Evolutionary conservation across 64 coral and sea anemone genomes (phyloP).

Genomic region (Pocillopora damicornis): DNA sequence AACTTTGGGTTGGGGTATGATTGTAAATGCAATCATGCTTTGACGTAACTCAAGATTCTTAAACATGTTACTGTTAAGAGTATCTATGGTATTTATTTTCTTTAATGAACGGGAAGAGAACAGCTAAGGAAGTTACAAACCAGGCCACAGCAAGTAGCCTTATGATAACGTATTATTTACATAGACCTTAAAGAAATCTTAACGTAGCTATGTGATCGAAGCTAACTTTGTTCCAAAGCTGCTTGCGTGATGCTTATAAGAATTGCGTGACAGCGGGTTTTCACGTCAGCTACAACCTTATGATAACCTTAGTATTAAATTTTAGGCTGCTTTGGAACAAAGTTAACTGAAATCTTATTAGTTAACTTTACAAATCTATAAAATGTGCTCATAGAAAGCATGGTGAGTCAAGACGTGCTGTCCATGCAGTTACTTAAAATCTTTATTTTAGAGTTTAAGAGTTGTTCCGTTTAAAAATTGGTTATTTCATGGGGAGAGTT

Average conservation of each 20-base stretch:
- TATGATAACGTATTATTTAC: conserved; percentile 9
- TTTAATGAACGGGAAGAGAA: not conserved
- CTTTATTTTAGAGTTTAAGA: not conserved
- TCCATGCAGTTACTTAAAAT: not conserved
- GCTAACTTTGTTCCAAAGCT: not conserved
- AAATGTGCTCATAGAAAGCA: not conserved
- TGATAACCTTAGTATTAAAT: not conserved
- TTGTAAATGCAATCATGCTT: not conserved
- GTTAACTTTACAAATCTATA: not conserved
- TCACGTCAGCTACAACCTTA: not conserved
- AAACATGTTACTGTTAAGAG: not conserved
- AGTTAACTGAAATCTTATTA: not conserved
- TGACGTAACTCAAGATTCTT: not conserved
- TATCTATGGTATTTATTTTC: conserved; percentile 40
- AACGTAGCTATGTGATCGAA: not conserved
- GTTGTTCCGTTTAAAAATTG: conserved; percentile 18
- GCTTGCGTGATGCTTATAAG: not conserved
- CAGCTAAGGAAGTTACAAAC: conserved; percentile 11
- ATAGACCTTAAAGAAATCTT: not conserved
- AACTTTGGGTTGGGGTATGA: too few species aligned
- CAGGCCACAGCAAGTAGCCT: conserved; percentile 2
- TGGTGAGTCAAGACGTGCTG: not conserved
- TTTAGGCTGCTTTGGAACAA: not conserved
- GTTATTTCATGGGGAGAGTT: conserved; percentile 17
- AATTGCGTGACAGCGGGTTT: not conserved